A percentile compares a stretch with the other conserved stretches of the same genome.
Conservation (phyloP, 92 coral and sea anemone species). For the Zoanthus solanderi region DNA sequence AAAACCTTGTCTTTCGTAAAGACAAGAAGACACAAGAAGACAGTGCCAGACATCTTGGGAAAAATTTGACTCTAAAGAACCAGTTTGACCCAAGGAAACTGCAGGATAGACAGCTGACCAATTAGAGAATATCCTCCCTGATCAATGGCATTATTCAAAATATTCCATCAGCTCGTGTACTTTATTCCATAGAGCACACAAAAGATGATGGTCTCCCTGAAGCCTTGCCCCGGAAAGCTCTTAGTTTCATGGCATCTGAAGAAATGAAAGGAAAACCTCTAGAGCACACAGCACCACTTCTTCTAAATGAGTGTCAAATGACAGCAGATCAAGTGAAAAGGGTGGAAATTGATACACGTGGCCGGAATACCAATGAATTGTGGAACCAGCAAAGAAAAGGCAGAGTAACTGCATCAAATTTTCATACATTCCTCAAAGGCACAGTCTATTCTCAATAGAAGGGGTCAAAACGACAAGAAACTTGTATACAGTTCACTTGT, state of each 20-base stretch:
- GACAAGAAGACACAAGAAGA: too few relatives aligned
- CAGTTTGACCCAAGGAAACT: constrained; percentile 48
- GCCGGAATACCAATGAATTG: constrained; percentile 14
- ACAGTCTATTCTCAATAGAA: constrained; percentile 13
- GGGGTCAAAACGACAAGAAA: constrained; percentile 14
- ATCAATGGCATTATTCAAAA: constrained; percentile 15
- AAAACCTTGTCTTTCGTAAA: too few relatives aligned
- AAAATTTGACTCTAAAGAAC: too few relatives aligned
- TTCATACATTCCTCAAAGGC: constrained; percentile 16
- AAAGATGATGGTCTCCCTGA: constrained; percentile 23
- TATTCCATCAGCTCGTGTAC: constrained; percentile 34
- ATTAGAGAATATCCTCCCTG: constrained; percentile 13
- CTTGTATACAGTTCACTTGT: constrained; percentile 30
- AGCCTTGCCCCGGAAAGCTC: constrained; percentile 23
- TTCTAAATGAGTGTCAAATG: constrained; percentile 19
- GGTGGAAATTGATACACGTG: constrained; percentile 13
- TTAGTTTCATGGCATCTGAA: constrained; percentile 46
- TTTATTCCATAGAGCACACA: constrained; percentile 41
- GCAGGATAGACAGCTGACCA: constrained; percentile 24
- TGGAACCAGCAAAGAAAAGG: constrained; percentile 55
- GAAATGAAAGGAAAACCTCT: constrained; percentile 33
- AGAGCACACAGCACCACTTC: constrained; percentile 32
- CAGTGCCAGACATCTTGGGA: too few relatives aligned
- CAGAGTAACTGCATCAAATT: constrained; percentile 59
- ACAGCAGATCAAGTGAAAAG: neutral